Percentiles rank a stretch among this genome's conserved stretches.
phyloP scores from a whole-genome alignment of 2,888 invertebrate species.

The Caenorhabditis sp. region DNA sequence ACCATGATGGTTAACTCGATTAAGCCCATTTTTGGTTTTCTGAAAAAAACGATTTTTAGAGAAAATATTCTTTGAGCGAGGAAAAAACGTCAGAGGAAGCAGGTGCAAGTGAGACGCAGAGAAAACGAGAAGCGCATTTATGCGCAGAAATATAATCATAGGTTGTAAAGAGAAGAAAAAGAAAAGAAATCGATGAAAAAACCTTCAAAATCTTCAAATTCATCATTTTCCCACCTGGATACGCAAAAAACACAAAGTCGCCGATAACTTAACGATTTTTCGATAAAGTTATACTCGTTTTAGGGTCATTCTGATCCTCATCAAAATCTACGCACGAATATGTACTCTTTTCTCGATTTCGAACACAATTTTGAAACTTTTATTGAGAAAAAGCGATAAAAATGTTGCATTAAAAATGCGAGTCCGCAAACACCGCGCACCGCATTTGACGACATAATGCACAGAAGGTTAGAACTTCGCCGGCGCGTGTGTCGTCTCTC shows the following conservation, averaged over 20 bases:
- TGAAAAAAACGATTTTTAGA: no score
- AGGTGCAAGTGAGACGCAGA: slow-evolving; percentile 13
- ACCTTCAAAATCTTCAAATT: no score
- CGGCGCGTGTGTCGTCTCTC: slow-evolving; percentile 10
- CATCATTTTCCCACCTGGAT: no score
- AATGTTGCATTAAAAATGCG: slow-evolving; percentile 8
- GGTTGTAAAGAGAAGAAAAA: no score
- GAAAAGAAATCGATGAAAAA: no score
- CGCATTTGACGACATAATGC: slow-evolving; percentile 15
- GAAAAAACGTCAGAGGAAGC: neutral
- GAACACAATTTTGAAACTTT: neutral
- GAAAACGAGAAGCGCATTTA: neutral
- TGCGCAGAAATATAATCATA: no score
- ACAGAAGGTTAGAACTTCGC: slow-evolving; percentile 8
- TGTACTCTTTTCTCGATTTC: neutral
- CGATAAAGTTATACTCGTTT: neutral
- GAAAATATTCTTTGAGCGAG: no score
- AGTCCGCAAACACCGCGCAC: slow-evolving; percentile 40
- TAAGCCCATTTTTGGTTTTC: no score
- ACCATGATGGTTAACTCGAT: no score
- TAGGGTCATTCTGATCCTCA: neutral
- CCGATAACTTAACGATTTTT: no score
- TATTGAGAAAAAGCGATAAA: neutral
- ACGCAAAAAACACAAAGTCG: no score
- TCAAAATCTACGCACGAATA: no score